Evolutionary conservation across 2,888 invertebrate genomes (phyloP).

Genomic region (Scaeva pyrastri): DNA sequence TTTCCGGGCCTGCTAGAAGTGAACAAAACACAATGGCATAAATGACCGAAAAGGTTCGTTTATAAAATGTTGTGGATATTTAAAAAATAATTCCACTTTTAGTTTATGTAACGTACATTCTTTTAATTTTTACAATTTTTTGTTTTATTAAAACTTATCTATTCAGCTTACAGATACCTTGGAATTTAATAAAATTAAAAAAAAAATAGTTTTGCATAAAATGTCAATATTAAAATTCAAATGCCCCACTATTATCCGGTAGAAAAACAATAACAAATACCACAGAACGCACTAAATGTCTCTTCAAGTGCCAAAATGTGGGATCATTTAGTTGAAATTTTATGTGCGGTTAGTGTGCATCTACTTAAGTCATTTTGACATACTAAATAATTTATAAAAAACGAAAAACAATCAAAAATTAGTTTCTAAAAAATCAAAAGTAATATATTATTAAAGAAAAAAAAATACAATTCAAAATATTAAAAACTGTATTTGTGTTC

Average conservation of each 20-base stretch:
- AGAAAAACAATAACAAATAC: slow-evolving; percentile 9
- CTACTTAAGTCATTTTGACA: slow-evolving; percentile 42
- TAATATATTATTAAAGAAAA: slow-evolving; percentile 19
- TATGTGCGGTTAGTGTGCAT: slow-evolving; percentile 35
- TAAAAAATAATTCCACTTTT: too few relatives aligned
- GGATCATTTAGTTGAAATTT: slow-evolving; percentile 48
- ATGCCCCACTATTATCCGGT: neutral
- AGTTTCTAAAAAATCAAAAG: neutral
- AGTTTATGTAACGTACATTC: too few relatives aligned
- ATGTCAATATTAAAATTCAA: too few relatives aligned
- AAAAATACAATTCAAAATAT: slow-evolving; percentile 66
- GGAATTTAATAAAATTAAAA: too few relatives aligned
- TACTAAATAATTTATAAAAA: slow-evolving; percentile 47
- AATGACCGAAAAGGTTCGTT: too few relatives aligned
- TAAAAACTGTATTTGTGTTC: slow-evolving; percentile 62
- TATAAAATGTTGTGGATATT: too few relatives aligned
- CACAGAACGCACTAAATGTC: slow-evolving; percentile 3
- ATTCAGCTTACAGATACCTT: too few relatives aligned
- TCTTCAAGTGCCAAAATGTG: slow-evolving; percentile 28
- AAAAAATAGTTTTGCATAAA: too few relatives aligned
- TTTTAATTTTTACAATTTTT: too few relatives aligned
- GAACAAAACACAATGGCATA: too few relatives aligned
- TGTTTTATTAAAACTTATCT: too few relatives aligned
- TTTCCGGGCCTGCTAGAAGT: too few relatives aligned
- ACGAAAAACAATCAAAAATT: slow-evolving; percentile 22